These are phyloP conservation scores for Eumaeus atala DNA, from an alignment of 1,140 invertebrate genomes.

Conservation along the genomic window DNA sequence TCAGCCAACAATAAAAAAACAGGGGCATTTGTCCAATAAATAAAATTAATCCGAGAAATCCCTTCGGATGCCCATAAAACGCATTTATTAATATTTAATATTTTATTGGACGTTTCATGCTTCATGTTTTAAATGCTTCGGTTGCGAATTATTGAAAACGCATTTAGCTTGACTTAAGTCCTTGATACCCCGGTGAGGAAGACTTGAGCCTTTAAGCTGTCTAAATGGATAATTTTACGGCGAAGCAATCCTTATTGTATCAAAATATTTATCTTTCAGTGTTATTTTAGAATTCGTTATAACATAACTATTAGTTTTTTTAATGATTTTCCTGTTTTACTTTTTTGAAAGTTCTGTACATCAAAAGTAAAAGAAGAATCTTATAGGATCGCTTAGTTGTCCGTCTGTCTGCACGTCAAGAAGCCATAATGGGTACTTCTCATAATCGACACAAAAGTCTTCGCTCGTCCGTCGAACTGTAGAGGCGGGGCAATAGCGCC, in stretches of 20 bases:
- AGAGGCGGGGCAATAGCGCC: too few relatives aligned
- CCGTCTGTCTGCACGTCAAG: too few relatives aligned
- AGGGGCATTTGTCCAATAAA: background rate
- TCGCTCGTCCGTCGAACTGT: too few relatives aligned
- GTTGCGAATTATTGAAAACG: slow-evolving; percentile 1
- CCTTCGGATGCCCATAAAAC: background rate
- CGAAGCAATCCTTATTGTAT: background rate
- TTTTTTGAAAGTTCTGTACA: too few relatives aligned
- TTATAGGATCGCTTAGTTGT: too few relatives aligned
- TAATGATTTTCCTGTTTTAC: too few relatives aligned
- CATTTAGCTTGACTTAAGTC: background rate
- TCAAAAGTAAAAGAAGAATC: too few relatives aligned
- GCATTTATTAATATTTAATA: slow-evolving; percentile 6
- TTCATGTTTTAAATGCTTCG: background rate
- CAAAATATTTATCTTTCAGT: too few relatives aligned
- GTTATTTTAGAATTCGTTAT: too few relatives aligned
- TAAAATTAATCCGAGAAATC: background rate
- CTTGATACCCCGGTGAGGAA: background rate
- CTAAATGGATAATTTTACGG: slow-evolving; percentile 3
- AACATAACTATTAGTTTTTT: too few relatives aligned
- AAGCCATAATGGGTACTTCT: too few relatives aligned
- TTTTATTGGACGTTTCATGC: slow-evolving; percentile 5
- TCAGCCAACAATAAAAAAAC: slow-evolving; percentile 1
- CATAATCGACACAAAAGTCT: too few relatives aligned
- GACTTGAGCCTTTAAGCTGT: background rate